Percentiles rank a stretch among this genome's conserved stretches.
phyloP scores from a whole-genome alignment of 2,888 invertebrate genomes.

The Lasioglossum oenotherae region DNA sequence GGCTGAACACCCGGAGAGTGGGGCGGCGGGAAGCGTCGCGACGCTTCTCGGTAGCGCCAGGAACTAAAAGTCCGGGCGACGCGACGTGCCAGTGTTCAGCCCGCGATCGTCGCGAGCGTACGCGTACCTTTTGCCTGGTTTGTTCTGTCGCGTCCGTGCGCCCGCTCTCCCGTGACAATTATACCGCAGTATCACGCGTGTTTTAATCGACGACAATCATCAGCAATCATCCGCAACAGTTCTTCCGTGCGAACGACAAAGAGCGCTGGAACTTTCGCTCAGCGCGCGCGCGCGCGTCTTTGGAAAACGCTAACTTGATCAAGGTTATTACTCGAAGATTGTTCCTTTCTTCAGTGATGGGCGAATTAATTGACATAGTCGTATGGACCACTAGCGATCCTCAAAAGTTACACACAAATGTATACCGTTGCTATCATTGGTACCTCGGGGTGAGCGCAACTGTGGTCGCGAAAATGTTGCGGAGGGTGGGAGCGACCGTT shows the following conservation, averaged over 20 bases:
- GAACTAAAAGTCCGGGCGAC: constrained; percentile 81
- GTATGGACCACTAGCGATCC: neutral
- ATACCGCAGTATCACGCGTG: neutral
- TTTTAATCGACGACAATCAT: neutral
- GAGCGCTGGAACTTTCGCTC: neutral
- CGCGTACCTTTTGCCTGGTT: constrained; percentile 70
- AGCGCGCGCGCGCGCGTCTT: neutral
- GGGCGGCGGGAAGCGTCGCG: constrained; percentile 78
- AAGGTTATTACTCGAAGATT: neutral
- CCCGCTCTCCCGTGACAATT: neutral
- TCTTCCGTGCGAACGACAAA: neutral
- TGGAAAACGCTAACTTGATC: neutral
- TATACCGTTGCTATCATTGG: neutral
- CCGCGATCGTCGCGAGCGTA: constrained; percentile 83
- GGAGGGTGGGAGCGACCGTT: neutral
- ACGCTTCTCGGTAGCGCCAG: constrained; percentile 81
- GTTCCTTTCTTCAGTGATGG: neutral
- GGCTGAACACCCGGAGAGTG: constrained; percentile 53
- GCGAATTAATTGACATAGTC: neutral
- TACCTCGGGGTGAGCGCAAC: neutral
- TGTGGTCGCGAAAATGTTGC: neutral
- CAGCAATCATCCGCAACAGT: neutral
- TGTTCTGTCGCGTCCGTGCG: neutral
- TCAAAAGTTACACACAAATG: neutral
- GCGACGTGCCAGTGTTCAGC: constrained; percentile 82